Evolutionary conservation across 2,797 vertebrate species (phyloP).

Genomic region (Tiaroga cobitis): DNA sequence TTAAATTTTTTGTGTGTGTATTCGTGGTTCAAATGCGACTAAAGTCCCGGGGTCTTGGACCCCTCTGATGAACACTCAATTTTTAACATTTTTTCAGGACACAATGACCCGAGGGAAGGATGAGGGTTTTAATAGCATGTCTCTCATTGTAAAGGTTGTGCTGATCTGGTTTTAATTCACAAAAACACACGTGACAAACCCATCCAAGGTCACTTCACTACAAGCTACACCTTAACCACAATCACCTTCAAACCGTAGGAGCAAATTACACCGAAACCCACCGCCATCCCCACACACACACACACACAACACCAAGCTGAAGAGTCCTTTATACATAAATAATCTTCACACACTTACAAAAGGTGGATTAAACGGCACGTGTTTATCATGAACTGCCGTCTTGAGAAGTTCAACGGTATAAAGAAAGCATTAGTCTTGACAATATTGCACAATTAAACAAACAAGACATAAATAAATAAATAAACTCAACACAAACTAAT

Average conservation of each 20-base stretch:
- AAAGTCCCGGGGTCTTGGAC: no score
- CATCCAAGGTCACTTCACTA: conserved; percentile 13
- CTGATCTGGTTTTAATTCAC: neutral
- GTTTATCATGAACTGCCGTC: neutral
- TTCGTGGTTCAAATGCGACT: no score
- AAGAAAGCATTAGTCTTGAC: conserved; percentile 54
- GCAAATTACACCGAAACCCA: neutral
- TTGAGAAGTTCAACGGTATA: neutral
- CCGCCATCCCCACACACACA: conserved; percentile 59
- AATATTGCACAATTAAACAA: conserved; percentile 79
- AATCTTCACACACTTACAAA: conserved; percentile 66
- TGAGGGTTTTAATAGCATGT: neutral
- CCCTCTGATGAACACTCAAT: no score
- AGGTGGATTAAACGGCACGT: neutral
- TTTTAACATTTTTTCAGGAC: no score
- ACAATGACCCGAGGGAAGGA: no score
- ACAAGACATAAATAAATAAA: conserved; percentile 50
- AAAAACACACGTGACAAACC: conserved; percentile 21
- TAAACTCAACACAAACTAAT: conserved; percentile 51
- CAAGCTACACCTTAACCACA: neutral
- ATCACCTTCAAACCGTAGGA: conserved; percentile 1
- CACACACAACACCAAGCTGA: conserved; percentile 72
- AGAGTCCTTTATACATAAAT: conserved; percentile 83
- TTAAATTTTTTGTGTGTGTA: no score
- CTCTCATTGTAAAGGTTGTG: neutral